Percentiles rank a stretch among this genome's conserved stretches.
Evolutionary conservation across 2,888 invertebrate species (phyloP).

Genomic region (Tetrapedia diversipes): DNA sequence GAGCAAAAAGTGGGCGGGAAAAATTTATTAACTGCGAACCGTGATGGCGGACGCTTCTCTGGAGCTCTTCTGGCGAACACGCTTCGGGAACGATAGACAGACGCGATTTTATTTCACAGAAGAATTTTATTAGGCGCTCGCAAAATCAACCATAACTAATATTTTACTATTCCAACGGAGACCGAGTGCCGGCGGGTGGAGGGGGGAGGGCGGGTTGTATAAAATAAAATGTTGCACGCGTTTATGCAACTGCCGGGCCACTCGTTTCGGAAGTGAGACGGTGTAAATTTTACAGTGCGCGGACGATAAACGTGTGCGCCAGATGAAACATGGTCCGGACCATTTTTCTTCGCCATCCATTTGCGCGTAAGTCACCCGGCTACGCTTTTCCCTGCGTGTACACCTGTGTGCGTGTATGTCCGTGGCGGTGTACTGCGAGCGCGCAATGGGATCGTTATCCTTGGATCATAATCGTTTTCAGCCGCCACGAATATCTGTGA

Average conservation of each 20-base stretch:
- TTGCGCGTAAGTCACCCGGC: constrained; percentile 53
- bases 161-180: constrained; percentile 70
- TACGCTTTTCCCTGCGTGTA: constrained; percentile 5
- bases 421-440: neutral
- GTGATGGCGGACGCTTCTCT: too few species aligned
- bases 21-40: constrained; percentile 79
- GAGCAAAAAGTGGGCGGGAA: constrained; percentile 67
- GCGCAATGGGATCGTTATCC: constrained; percentile 62
- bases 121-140: constrained; percentile 75
- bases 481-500: constrained; percentile 35
- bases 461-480: constrained; percentile 64
- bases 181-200: neutral
- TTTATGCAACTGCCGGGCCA: constrained; percentile 68
- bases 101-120: constrained; percentile 72
- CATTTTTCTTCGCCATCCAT: constrained; percentile 71
- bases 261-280: constrained; percentile 74
- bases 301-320: constrained; percentile 72
- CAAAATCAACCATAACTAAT: constrained; percentile 76
- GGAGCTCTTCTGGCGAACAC: too few species aligned
- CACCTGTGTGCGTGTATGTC: too few species aligned
- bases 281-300: constrained; percentile 75
- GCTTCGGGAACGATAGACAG: neutral
- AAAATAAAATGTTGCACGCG: constrained; percentile 75
- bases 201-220: constrained; percentile 43
- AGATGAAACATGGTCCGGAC: constrained; percentile 70